Conservation (phyloP, 2,888 invertebrate genomes). For the Digitonthophagus gazella region DNA sequence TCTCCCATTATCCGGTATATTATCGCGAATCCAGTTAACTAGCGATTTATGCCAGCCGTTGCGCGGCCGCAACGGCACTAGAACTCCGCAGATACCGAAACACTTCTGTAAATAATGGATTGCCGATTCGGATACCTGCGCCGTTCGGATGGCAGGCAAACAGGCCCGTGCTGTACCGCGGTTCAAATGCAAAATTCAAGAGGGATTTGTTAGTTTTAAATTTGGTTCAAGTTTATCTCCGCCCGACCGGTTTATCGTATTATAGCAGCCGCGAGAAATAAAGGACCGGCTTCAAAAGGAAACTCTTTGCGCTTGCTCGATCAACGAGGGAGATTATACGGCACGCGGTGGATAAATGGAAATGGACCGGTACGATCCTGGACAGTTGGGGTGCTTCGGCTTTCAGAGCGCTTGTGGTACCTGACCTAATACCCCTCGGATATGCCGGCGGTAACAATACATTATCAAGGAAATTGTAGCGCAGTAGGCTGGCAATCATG, state of each 20-base stretch:
- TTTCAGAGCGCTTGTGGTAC: not conserved
- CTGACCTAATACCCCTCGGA: constrained; percentile 10
- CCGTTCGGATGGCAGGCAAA: not conserved
- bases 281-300: not conserved
- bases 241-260: not conserved
- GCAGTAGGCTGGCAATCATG: constrained; percentile 5
- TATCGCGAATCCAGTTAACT: constrained; percentile 25
- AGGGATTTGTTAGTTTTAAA: not conserved
- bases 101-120: constrained; percentile 14
- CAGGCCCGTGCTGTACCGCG: not conserved
- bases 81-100: constrained; percentile 11
- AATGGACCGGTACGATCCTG: not conserved
- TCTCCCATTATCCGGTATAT: constrained; percentile 26
- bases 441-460: constrained; percentile 13
- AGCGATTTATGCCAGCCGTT: constrained; percentile 24
- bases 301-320: not conserved
- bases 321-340: not conserved
- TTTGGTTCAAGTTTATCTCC: not conserved
- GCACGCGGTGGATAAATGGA: not conserved
- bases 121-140: not conserved
- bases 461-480: constrained; percentile 16
- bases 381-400: not conserved
- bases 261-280: not conserved
- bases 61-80: constrained; percentile 5
- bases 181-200: not conserved